Conservation (phyloP, 2,888 invertebrate genomes). For the Urechis unicinctus region DNA sequence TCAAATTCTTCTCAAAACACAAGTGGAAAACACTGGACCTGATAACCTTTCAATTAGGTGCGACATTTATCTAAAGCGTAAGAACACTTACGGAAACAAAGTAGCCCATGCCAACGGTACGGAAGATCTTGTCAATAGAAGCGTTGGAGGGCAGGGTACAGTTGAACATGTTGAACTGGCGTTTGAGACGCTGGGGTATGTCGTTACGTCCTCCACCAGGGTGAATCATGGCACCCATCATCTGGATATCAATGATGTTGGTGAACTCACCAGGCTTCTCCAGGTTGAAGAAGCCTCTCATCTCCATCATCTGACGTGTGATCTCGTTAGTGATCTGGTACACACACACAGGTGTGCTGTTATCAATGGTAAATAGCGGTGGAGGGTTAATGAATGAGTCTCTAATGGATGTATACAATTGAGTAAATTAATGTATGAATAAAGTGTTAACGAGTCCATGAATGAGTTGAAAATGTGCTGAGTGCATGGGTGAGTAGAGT, state of each 20-base stretch:
- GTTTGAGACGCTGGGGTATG: conserved; percentile 83
- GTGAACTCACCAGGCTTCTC: conserved; percentile 97
- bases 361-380: no score
- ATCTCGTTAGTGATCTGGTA: conserved; percentile 64
- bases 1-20: background rate
- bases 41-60: background rate
- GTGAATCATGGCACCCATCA: conserved; percentile 90
- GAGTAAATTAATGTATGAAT: no score
- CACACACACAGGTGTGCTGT: no score
- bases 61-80: background rate
- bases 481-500: no score
- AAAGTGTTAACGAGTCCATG: no score
- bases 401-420: no score
- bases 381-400: no score
- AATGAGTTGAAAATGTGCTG: no score
- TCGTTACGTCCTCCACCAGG: conserved; percentile 82
- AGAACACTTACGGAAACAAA: conserved; percentile 35
- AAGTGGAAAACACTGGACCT: background rate
- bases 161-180: conserved; percentile 91
- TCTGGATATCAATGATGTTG: conserved; percentile 82
- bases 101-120: conserved; percentile 52
- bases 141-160: conserved; percentile 85
- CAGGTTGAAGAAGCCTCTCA: conserved; percentile 94
- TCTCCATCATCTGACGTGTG: conserved; percentile 91
- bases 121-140: conserved; percentile 90